phyloP scores from a whole-genome alignment of 2,113 vertebrate genomes.

The Synchiropus splendidus region DNA sequence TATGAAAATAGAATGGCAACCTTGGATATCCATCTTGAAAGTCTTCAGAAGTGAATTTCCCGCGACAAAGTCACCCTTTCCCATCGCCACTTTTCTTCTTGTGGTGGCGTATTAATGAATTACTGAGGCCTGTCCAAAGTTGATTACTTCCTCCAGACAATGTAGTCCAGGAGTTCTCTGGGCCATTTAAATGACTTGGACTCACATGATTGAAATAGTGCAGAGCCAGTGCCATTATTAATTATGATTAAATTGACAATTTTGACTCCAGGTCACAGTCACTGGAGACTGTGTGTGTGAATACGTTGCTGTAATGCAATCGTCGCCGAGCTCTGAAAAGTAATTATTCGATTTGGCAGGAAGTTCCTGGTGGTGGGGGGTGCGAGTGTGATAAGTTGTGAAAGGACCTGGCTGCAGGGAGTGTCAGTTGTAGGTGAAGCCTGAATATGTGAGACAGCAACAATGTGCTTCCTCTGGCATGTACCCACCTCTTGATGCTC shows the following conservation, averaged over 20 bases:
- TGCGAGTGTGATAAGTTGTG: constrained; percentile 26
- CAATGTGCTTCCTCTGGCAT: constrained; percentile 15
- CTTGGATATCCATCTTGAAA: background rate
- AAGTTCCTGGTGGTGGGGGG: constrained; percentile 18
- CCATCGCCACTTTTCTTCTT: constrained; percentile 4
- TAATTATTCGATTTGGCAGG: constrained; percentile 47
- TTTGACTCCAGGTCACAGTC: constrained; percentile 38
- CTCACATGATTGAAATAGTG: constrained; percentile 43
- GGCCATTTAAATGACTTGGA: constrained; percentile 49
- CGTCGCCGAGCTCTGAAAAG: constrained; percentile 29
- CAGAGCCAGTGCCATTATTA: constrained; percentile 40
- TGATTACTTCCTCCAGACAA: constrained; percentile 47
- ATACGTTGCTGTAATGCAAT: constrained; percentile 26
- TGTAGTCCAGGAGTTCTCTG: constrained; percentile 32
- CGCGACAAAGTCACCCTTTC: constrained; percentile 25
- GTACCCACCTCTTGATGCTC: background rate
- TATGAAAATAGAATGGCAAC: background rate
- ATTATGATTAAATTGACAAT: constrained; percentile 60
- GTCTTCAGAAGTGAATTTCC: constrained; percentile 17
- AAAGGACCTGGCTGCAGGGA: constrained; percentile 28
- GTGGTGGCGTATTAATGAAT: constrained; percentile 43
- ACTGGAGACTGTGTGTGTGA: constrained; percentile 23
- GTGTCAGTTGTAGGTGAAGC: constrained; percentile 21
- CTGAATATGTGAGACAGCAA: constrained; percentile 27
- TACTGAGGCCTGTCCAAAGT: constrained; percentile 49